Evolutionary conservation across 2,888 invertebrate species (phyloP), one percentile per base, ranked within the genome.

Genomic region (Oscheius sp.): DNA sequence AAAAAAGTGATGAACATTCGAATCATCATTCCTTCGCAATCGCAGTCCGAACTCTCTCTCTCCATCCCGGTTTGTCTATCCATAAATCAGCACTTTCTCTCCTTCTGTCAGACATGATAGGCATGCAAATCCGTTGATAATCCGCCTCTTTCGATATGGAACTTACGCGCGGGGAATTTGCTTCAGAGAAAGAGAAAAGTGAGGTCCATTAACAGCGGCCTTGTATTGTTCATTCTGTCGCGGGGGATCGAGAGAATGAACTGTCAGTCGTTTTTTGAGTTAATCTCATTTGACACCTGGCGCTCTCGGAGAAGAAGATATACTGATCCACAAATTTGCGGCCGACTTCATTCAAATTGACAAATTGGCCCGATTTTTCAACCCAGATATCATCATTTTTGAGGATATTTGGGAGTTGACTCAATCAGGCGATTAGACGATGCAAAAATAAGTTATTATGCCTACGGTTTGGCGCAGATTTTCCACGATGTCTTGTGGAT

Each of bases 91-190:
- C 61, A 27, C 42, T 61, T 61, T 61, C 61, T 45, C 61, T 29
- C 10, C 25, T 39, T 20, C 12, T 50, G 27, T 53, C 55, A 2
- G 20, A 37, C 20, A n/a, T 61, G 61, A 61, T 61, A 61, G 45
- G 45, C 61, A 45, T 61, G 61, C 61, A 61, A 61, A 61, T 61
- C 45, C 45, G 45, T 61, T 61, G 61, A 61, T 61, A 61, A 61
- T 61, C 61, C 42, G 27, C 50, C 1, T n/a, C 23, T n/a, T n/a
- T n/a, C 12, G 45, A 53, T 20, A 27, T 61, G 61, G 61, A 61
- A 45, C 29, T 52, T 52, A 52, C 50, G 23, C 27, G n/a, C 50
- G 27, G 23, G 25, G 15, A n/a, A n/a, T n/a, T n/a, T n/a, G n/a
- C n/a, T n/a, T n/a, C n/a, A n/a, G n/a, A n/a, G n/a, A 42, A 42